Conservation (phyloP, 2,888 invertebrate genomes). For the Psylliodes chrysocephalus region DNA sequence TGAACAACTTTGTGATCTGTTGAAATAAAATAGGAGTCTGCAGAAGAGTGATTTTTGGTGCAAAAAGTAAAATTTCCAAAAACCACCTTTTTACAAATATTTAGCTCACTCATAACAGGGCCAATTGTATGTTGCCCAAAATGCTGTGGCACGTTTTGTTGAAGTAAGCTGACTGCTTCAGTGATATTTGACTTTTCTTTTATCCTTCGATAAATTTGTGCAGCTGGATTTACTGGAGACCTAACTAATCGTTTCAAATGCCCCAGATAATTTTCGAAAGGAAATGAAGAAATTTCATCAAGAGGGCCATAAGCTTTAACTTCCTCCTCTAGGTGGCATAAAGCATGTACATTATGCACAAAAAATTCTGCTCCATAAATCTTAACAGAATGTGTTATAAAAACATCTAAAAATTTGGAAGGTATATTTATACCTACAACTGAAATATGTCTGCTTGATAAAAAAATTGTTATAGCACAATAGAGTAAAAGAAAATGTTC, state of each 20-base stretch:
- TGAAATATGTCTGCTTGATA: neutral
- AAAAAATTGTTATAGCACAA: constrained; percentile 13
- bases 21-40: too few relatives aligned
- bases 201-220: constrained; percentile 12
- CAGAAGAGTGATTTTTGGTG: too few relatives aligned
- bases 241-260: constrained; percentile 25
- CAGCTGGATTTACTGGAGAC: neutral
- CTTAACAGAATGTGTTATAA: constrained; percentile 18
- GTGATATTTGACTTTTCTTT: too few relatives aligned
- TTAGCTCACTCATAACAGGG: too few relatives aligned
- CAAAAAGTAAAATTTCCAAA: too few relatives aligned
- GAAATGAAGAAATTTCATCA: constrained; percentile 28
- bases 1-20: too few relatives aligned
- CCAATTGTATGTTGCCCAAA: too few relatives aligned
- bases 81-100: too few relatives aligned
- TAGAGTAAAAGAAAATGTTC: constrained; percentile 29
- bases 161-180: too few relatives aligned
- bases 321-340: constrained; percentile 27
- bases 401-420: constrained; percentile 7
- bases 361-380: constrained; percentile 28
- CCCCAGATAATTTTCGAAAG: constrained; percentile 27
- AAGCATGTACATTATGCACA: constrained; percentile 26
- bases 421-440: constrained; percentile 4
- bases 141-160: too few relatives aligned
- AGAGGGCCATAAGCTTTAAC: constrained; percentile 18